Percentiles rank a stretch among this genome's conserved stretches.
These are phyloP conservation scores for Rapana venosa DNA, from an alignment of 2,888 invertebrate species.

Conservation along the genomic window DNA sequence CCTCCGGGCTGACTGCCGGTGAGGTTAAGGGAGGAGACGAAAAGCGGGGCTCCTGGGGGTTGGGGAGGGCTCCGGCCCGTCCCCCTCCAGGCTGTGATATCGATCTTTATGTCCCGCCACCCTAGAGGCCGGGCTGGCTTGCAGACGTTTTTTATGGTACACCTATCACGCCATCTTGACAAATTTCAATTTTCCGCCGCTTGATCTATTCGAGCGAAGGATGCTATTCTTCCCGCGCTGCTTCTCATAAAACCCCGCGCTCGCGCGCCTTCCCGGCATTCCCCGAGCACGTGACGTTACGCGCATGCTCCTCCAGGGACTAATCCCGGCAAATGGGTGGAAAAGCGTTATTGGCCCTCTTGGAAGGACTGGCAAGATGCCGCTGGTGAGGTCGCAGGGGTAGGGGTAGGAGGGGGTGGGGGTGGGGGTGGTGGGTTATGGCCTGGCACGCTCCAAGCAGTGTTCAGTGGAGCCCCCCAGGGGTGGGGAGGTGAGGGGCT, in stretches of 20 bases:
- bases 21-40: background rate
- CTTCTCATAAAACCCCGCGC: constrained; percentile 34
- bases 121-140: constrained; percentile 6
- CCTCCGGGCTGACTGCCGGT: background rate
- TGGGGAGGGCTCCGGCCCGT: background rate
- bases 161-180: constrained; percentile 46
- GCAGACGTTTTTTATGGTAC: constrained; percentile 40
- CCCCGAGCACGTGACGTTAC: constrained; percentile 26
- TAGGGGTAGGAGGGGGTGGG: background rate
- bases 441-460: background rate
- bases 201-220: constrained; percentile 44
- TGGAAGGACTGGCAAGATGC: background rate
- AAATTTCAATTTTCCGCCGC: constrained; percentile 47
- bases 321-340: constrained; percentile 45
- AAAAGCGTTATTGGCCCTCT: constrained; percentile 43
- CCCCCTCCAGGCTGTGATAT: background rate
- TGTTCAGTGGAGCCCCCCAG: background rate
- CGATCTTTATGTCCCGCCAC: constrained; percentile 39
- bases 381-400: background rate
- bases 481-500: background rate
- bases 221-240: constrained; percentile 32
- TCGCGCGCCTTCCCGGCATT: constrained; percentile 40
- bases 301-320: constrained; percentile 44
- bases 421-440: background rate
- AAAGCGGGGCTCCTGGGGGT: background rate